These are phyloP conservation scores for Cydia pomonella DNA, from an alignment of 1,140 invertebrate species.

Conservation along the genomic window DNA sequence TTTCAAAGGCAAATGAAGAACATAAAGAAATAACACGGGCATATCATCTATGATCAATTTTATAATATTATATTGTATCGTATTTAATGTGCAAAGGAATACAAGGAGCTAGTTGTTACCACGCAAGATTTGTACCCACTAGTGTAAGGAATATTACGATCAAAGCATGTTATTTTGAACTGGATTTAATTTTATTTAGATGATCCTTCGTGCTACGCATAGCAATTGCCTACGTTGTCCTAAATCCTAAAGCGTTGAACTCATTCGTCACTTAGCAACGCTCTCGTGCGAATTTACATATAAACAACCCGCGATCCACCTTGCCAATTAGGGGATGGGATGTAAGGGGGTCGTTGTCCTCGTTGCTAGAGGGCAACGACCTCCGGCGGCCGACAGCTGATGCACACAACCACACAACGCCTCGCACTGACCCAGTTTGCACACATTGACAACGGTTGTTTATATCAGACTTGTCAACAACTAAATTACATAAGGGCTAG, in stretches of 20 bases:
- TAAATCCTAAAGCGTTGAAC: neutral
- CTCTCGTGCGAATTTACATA: neutral
- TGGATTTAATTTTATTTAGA: no score
- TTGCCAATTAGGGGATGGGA: conserved; percentile 31
- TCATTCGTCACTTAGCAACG: neutral
- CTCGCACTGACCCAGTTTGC: conserved; percentile 43
- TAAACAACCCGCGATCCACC: conserved; percentile 19
- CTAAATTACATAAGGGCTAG: conserved; percentile 30
- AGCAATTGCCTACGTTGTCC: no score
- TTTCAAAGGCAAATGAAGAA: conserved; percentile 4
- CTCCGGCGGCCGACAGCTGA: conserved; percentile 39
- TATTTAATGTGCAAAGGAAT: no score
- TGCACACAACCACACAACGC: conserved; percentile 39
- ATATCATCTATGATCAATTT: neutral
- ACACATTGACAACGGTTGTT: conserved; percentile 39
- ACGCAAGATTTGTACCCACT: no score
- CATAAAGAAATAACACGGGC: neutral
- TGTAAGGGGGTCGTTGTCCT: conserved; percentile 37
- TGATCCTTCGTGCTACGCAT: no score
- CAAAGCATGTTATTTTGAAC: no score
- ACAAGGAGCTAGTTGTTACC: no score
- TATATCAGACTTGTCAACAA: conserved; percentile 30
- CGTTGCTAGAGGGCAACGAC: conserved; percentile 22
- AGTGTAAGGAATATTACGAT: no score
- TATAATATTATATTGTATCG: no score